Base-by-base conservation (phyloP, 2,113 vertebrate species). In the Ariopsis seemanni region DNA sequence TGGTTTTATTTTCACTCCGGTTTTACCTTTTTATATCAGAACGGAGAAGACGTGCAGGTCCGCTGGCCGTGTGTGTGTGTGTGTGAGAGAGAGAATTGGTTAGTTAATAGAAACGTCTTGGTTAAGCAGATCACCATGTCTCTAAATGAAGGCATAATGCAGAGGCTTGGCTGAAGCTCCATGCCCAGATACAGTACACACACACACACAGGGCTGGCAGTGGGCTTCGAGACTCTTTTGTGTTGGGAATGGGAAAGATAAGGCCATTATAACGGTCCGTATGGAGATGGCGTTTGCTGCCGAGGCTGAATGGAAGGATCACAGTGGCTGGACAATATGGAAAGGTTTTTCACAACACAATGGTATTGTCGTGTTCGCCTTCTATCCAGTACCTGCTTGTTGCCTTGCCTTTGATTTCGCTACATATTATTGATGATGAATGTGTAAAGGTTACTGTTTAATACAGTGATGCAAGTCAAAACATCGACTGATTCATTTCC, bases 251-350 rank as follows among this genome's bases (percentile, higher is more conserved):
- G 71, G 81, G 62, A 57, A 30, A 92, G 90, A 92, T 92, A 91
- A 90, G 88, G 84, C 86, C 75, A 90, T 78, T 90, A 88, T 91
- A 74, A 90, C 86, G 92, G 88, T 88, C 85, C 72, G 84, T 90
- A 89, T 91, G 87, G 87, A 88, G 89, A 87, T 90, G 67, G 60
- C 52, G 83, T 74, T 80, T 58, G 82, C 87, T 88, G 85, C 67
- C 85, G 79, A 82, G 80, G 60, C 67, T 85, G 79, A 88, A 88
- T 88, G 72, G 74, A 83, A 83, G 74, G 60, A 83, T 89, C 84
- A 86, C 79, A 88, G 78, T 78, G 48, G 78, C 78, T 50, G 78
- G 78, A 86, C 85, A 82, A 86, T 67, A 57, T 50, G 79, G 20
- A 67, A 42, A 87, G 34, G 78, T 60, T 81, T 87, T 67, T 30